A percentile compares a stretch with the other conserved stretches of the same genome.
phyloP scores from a whole-genome alignment of 2,113 vertebrate species.

The Pelvicachromis taeniatus region DNA sequence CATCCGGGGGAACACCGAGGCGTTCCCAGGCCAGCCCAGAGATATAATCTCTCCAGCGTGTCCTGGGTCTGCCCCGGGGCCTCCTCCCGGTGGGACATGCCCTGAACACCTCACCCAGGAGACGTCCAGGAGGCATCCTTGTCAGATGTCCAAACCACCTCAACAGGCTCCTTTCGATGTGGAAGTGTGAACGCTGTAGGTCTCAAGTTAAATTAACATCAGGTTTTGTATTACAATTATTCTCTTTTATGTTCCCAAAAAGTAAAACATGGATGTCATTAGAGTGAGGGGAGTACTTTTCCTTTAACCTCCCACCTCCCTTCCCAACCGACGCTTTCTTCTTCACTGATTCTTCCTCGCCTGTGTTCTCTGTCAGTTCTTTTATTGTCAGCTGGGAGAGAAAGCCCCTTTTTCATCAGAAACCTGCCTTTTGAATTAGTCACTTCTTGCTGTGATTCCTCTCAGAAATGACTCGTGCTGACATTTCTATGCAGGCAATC shows the following conservation, averaged over 20 bases:
- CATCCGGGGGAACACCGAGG: too few relatives aligned
- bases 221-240: neutral
- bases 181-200: neutral
- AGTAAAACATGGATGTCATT: neutral
- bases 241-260: neutral
- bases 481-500: constrained; percentile 38
- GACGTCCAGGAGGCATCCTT: too few relatives aligned
- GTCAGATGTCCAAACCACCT: too few relatives aligned
- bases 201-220: neutral
- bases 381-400: neutral
- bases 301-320: neutral
- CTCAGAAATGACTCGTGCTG: constrained; percentile 33
- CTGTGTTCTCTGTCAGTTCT: neutral
- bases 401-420: constrained; percentile 28
- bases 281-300: neutral
- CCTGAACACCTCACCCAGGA: too few relatives aligned
- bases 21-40: too few relatives aligned
- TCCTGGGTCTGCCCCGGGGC: too few relatives aligned
- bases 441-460: constrained; percentile 13
- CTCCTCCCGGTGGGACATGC: too few relatives aligned
- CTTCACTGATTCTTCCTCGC: neutral
- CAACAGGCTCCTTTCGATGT: too few relatives aligned
- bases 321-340: neutral
- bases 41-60: too few relatives aligned
- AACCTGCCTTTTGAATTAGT: constrained; percentile 32